Evolutionary conservation across 1,140 invertebrate species (phyloP), one percentile per base, ranked within the genome.

Genomic region (Pygmarrhopalites habei): DNA sequence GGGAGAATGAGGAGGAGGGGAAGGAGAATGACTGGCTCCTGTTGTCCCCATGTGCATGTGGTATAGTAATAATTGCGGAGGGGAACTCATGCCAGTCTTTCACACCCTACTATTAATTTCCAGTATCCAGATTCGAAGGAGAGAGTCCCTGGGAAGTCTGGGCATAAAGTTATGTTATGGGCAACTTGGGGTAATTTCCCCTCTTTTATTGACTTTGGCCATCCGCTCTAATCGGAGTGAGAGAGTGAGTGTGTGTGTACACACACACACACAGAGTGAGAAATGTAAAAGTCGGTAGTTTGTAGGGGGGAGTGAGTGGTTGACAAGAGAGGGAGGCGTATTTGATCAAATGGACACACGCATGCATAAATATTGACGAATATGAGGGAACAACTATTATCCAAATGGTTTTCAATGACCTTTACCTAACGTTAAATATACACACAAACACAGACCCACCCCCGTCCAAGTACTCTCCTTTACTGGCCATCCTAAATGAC

Each of bases 171-270:
- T 15, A 35, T 7, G 5, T 35, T 35, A 35, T 14, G 49, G 49
- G 49, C 23, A 52, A 26, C 46, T 52, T 5, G 23, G 49, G 49
- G 21, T 52, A 26, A 52, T 52, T 52, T 52, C n/a, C 3, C 49
- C n/a, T 26, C 49, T 25, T 52, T 52, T 52, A 52, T 52, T 52
- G 49, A 52, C 49, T 28, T 29, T 52, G 49, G 23, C 23, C 49
- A 52, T 26, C 49, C 49, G 49, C 23, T 52, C 32, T 35, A 35
- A 35, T 35, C 32, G 32, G 5, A 7, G 5, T 5, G 32, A 35
- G 32, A 35, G 32, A 35, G 32, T 35, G 32, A 35, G 32, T n/a
- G n/a, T n/a, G n/a, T n/a, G n/a, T n/a, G n/a, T n/a, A n/a, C n/a
- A n/a, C n/a, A n/a, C n/a, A n/a, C n/a, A n/a, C n/a, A n/a, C n/a